Evolutionary conservation across 2,888 invertebrate genomes (phyloP).

Genomic region (Zele albiditarsus): DNA sequence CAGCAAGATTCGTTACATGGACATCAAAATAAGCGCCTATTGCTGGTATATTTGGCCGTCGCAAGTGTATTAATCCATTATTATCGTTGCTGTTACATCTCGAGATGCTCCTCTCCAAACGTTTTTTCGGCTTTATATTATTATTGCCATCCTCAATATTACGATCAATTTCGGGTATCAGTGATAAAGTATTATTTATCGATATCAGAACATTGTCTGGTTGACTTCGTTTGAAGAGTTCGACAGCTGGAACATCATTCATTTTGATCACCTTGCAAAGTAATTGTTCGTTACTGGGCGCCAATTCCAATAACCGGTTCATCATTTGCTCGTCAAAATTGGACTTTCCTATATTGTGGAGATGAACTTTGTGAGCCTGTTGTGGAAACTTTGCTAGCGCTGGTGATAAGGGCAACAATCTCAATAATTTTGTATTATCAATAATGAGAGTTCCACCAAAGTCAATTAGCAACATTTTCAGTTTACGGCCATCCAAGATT

Average conservation of each 20-base stretch:
- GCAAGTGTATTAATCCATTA: slow-evolving; percentile 56
- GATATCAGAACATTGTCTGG: slow-evolving; percentile 79
- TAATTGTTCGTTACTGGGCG: slow-evolving; percentile 77
- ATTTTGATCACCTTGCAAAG: slow-evolving; percentile 73
- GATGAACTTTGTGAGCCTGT: slow-evolving; percentile 76
- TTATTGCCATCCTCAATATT: slow-evolving; percentile 62
- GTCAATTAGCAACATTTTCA: slow-evolving; percentile 76
- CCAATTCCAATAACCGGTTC: slow-evolving; percentile 67
- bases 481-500: slow-evolving; percentile 68
- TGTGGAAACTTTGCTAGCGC: slow-evolving; percentile 70
- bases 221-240: slow-evolving; percentile 81
- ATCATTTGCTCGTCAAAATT: slow-evolving; percentile 70
- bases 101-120: slow-evolving; percentile 54
- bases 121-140: slow-evolving; percentile 57
- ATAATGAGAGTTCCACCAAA: slow-evolving; percentile 73
- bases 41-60: slow-evolving; percentile 72
- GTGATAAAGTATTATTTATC: slow-evolving; percentile 81
- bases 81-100: slow-evolving; percentile 36
- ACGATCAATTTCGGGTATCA: slow-evolving; percentile 77
- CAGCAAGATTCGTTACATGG: slow-evolving; percentile 80
- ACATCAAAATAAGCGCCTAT: slow-evolving; percentile 80
- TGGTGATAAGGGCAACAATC: slow-evolving; percentile 72
- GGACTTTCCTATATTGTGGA: slow-evolving; percentile 77
- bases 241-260: slow-evolving; percentile 74
- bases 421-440: slow-evolving; percentile 68